Percentiles rank a stretch among this genome's conserved stretches.
Conservation (phyloP, 2,888 invertebrate genomes). For the Helobdella robusta region DNA sequence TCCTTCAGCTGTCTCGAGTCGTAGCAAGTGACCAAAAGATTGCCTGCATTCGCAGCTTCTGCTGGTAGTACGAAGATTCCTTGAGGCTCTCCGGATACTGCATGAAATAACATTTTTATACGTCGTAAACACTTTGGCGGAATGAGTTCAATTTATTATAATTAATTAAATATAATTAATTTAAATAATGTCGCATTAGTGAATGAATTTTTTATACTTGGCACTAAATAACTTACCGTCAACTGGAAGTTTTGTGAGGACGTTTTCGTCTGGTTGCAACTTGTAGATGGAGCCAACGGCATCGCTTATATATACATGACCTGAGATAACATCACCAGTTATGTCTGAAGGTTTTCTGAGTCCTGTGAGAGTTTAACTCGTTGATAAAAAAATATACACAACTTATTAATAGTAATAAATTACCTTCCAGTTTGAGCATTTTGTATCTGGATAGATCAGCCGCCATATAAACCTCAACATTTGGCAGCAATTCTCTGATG, state of each 20-base stretch:
- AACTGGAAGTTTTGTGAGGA: conserved; percentile 16
- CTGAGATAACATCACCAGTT: conserved; percentile 3
- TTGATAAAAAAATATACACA: too few species aligned
- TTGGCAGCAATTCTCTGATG: conserved; percentile 24
- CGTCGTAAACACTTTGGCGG: not conserved
- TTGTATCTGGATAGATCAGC: not conserved
- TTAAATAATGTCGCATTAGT: too few species aligned
- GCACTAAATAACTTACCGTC: conserved; percentile 12
- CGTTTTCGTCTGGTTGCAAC: conserved; percentile 17
- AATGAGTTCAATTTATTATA: not conserved
- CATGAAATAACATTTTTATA: not conserved
- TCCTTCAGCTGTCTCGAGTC: conserved; percentile 25
- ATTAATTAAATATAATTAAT: not conserved
- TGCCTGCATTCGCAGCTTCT: conserved; percentile 15
- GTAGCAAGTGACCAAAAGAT: conserved; percentile 26
- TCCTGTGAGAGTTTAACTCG: too few species aligned
- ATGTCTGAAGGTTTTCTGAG: conserved; percentile 25
- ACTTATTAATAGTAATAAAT: too few species aligned
- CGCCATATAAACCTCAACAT: conserved; percentile 24
- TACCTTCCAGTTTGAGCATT: conserved; percentile 25
- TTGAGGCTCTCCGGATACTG: conserved; percentile 22
- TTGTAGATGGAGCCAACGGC: conserved; percentile 25
- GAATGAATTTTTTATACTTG: too few species aligned
- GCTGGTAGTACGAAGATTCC: conserved; percentile 21
- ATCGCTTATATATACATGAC: conserved; percentile 23